Conservation (phyloP, 2,888 invertebrate genomes). For the Bimastos eiseni region DNA sequence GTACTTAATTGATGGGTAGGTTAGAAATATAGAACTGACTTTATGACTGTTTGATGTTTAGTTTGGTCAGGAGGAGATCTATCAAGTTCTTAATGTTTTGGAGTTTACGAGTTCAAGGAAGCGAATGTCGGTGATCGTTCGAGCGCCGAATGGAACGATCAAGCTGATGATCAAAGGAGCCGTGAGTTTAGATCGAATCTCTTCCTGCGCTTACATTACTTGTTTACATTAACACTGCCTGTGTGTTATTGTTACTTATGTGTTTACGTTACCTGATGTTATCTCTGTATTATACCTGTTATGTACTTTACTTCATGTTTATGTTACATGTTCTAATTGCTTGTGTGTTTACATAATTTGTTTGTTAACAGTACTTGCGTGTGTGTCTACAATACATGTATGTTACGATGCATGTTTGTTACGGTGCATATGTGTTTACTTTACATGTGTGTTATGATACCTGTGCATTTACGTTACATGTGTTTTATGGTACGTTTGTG, state of each 20-base stretch:
- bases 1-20: no score
- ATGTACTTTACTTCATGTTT: no score
- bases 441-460: no score
- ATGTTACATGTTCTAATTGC: no score
- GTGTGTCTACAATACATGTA: not conserved
- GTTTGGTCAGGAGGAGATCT: conserved; percentile 71
- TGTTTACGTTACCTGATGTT: not conserved
- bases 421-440: not conserved
- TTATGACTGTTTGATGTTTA: conserved; percentile 44
- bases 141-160: conserved; percentile 74
- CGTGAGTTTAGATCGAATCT: conserved; percentile 61
- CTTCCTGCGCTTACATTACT: not conserved
- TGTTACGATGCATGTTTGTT: not conserved
- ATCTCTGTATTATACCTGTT: no score
- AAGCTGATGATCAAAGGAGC: conserved; percentile 75
- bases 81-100: conserved; percentile 83
- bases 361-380: not conserved
- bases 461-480: not conserved
- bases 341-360: not conserved
- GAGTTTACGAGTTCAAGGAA: conserved; percentile 89
- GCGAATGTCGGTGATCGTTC: conserved; percentile 95
- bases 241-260: not conserved
- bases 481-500: not conserved
- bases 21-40: not conserved
- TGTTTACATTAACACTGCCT: not conserved